Conservation (phyloP, 2,888 invertebrate genomes). For the Drosophila mettleri region DNA sequence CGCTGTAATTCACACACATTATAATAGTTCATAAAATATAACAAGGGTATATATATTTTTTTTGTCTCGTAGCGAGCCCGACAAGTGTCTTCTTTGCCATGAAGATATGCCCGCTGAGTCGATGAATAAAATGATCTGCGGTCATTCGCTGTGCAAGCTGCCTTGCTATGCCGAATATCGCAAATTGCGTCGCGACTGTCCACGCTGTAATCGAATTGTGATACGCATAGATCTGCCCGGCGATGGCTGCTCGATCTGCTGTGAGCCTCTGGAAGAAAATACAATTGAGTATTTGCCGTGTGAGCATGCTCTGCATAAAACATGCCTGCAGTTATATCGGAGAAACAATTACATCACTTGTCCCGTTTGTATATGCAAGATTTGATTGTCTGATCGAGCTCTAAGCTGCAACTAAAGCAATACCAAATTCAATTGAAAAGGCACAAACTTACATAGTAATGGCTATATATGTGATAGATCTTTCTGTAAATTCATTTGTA, state of each 20-base stretch:
- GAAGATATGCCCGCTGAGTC: neutral
- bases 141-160: conserved; percentile 47
- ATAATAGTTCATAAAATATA: too few species aligned
- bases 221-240: conserved; percentile 23
- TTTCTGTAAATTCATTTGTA: neutral
- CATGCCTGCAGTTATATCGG: conserved; percentile 24
- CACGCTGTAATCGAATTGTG: conserved; percentile 23
- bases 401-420: conserved; percentile 24
- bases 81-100: conserved; percentile 45
- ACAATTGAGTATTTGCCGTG: conserved; percentile 50
- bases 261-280: conserved; percentile 16
- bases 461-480: neutral
- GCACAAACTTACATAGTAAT: conserved; percentile 10
- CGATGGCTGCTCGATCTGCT: conserved; percentile 62
- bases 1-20: too few species aligned
- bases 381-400: neutral
- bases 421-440: conserved; percentile 4
- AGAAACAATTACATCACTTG: neutral
- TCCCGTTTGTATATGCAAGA: conserved; percentile 40
- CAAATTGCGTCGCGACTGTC: conserved; percentile 18
- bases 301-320: conserved; percentile 57
- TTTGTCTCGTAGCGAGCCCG: conserved; percentile 39
- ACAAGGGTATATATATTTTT: too few species aligned
- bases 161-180: conserved; percentile 27
- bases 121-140: conserved; percentile 50